Conservation (phyloP, 2,797 vertebrate species). For the Rachycentron canadum region DNA sequence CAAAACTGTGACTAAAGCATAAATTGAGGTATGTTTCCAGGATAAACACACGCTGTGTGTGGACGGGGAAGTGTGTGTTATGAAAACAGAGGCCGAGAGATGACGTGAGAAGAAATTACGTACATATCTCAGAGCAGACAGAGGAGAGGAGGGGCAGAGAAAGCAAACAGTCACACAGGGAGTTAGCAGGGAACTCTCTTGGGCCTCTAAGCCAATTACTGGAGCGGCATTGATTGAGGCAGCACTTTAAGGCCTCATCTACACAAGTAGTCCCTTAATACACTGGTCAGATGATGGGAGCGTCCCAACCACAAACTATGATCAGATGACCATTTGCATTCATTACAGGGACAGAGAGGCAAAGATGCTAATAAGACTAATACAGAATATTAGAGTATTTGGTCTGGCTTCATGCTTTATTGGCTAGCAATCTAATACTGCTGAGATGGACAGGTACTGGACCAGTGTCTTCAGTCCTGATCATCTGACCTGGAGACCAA, state of each 20-base stretch:
- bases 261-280: constrained; percentile 81
- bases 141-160: constrained; percentile 52
- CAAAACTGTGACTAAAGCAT: not conserved
- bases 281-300: constrained; percentile 76
- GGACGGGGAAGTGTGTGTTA: constrained; percentile 65
- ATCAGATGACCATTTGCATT: constrained; percentile 52
- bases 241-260: constrained; percentile 81
- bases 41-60: constrained; percentile 65
- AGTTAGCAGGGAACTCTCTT: constrained; percentile 70
- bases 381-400: constrained; percentile 13
- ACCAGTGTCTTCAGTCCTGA: constrained; percentile 23
- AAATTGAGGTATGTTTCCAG: constrained; percentile 66
- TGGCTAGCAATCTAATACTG: not conserved
- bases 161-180: constrained; percentile 74
- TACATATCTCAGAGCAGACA: constrained; percentile 55
- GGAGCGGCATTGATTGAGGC: constrained; percentile 80
- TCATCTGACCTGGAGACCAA: constrained; percentile 52
- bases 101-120: constrained; percentile 58
- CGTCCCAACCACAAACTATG: constrained; percentile 74
- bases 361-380: constrained; percentile 29
- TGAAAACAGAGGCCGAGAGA: constrained; percentile 75
- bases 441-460: constrained; percentile 19
- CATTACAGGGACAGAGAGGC: constrained; percentile 46
- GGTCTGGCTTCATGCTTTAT: constrained; percentile 5
- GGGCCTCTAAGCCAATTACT: constrained; percentile 81